Base-by-base conservation (phyloP, 92 coral and sea anemone species). In the Diadumene lineata region DNA sequence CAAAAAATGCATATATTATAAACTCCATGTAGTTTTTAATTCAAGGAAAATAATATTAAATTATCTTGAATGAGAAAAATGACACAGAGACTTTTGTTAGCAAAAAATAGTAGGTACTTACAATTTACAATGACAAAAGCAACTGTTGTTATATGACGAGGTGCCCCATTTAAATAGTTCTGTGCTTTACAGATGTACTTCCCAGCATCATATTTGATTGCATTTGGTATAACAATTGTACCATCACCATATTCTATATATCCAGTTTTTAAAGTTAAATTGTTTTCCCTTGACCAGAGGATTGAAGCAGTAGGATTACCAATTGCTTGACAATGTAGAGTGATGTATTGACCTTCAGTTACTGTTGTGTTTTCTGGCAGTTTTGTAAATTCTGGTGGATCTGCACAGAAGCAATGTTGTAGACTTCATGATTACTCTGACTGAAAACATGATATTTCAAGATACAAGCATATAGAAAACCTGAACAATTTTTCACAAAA, bases 181-280 rank as follows among this genome's bases (percentile, higher is more conserved):
- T 34, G 38, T 67, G 72, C 72, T 19, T 43, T 67, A 34, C 72
- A 67, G 31, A 30, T 67, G 56, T 67, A 67, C 51, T 67, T 67
- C 56, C 57, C 72, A 67, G 72, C 56, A 43, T 67, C 56, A 43
- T 25, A n/a, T 31, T 50, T 67, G 0, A 13, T 27, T 67, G 56
- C 72, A 43, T 23, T 67, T 22, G 31, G 72, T 16, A 67, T 43
- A 2, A 0, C 44, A n/a, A 67, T 7, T n/a, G 56, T 67, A 32
- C 72, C 72, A 34, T n/a, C 1, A 38, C 29, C 31, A 29, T 30
- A 28, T 65, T 65, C 46, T 68, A 18, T 43, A 50, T 18, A 7
- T 19, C 31, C n/a, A 22, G 30, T 0, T 31, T 43, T 7, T 43
- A 15, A 33, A 13, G 16, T 19, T 43, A 34, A 25, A 67, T 33